Percentiles rank a stretch among this genome's conserved stretches.
These are phyloP conservation scores for Cathartes aura DNA, from an alignment of 2,113 vertebrate species.

Conservation along the genomic window DNA sequence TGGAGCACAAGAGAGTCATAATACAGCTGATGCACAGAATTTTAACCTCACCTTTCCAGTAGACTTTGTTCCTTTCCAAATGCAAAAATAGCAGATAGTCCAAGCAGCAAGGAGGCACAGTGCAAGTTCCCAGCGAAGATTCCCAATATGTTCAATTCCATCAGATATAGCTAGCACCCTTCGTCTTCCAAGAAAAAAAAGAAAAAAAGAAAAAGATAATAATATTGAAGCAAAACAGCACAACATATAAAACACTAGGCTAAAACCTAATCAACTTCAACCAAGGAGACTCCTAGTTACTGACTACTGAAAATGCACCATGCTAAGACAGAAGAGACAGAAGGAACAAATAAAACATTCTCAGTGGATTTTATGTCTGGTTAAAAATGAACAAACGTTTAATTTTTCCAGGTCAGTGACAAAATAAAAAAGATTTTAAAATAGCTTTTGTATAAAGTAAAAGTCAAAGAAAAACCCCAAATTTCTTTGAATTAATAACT, in stretches of 20 bases:
- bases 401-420: neutral
- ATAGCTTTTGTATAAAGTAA: neutral
- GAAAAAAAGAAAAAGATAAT: too few relatives aligned
- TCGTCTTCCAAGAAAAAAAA: slow-evolving; percentile 71
- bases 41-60: slow-evolving; percentile 91
- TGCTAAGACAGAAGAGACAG: neutral
- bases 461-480: neutral
- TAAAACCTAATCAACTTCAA: neutral
- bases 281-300: fast-evolving
- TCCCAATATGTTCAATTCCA: slow-evolving; percentile 94
- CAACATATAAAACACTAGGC: neutral
- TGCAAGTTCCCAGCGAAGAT: slow-evolving; percentile 94
- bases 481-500: neutral
- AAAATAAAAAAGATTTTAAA: neutral
- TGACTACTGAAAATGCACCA: neutral
- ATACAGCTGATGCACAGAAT: neutral
- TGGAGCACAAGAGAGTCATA: too few relatives aligned
- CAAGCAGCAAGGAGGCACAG: slow-evolving; percentile 94
- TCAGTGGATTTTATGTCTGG: neutral
- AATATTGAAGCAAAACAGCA: neutral
- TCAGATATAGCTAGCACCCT: slow-evolving; percentile 93
- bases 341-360: neutral
- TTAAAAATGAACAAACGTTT: neutral
- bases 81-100: slow-evolving; percentile 99
- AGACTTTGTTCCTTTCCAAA: slow-evolving; percentile 99